Base-by-base conservation (phyloP, 2,113 vertebrate species). In the Sakesphorus luctuosus region DNA sequence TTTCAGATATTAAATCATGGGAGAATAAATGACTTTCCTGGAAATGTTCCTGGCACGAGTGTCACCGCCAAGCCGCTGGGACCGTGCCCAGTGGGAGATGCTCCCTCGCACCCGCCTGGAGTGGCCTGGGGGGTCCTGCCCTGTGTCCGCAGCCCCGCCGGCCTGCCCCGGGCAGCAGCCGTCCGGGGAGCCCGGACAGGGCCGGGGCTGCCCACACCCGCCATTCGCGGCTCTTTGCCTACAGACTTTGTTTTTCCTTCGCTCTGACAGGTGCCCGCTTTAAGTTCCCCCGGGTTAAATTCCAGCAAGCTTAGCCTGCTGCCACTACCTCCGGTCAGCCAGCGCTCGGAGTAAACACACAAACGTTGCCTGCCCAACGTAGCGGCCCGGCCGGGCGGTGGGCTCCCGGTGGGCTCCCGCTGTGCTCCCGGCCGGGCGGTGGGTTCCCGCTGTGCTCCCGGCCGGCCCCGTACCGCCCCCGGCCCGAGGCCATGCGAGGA, bases 111-210 rank as follows among this genome's bases (percentile, higher is more conserved):
- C 1, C 25, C 6, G 13, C 14, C 17, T 8, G 44, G 40, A 14
- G 40, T 15, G 40, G 13, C 40, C 40, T 43, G 40, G 40, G 40
- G 40, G 40, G 40, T 14, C 40, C 40, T 43, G 40, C 40, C 40
- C 40, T 43, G 40, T 43, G 40, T 43, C 40, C 40, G 40, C 40
- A 43, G 40, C 63, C 43, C 13, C 18, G 3, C 24, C 7, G 4
- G 3, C 36, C 23, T 1, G 13, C 3, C 25, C 43, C 2, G 3
- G 38, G 26, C 33, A 14, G 69, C 20, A 35, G 46, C 26, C 15
- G 4, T 3, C 46, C 3, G 1, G 8, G 23, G 9, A 52, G 31
- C 36, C 7, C 1, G 29, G 6, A 31, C 2, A 1, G 21, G 9
- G 12, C 21, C 9, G 35, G 10, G 8, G 18, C 73, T 33, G 58